phyloP scores from a whole-genome alignment of 2,113 vertebrate species.

The Cynopterus brachyotis region DNA sequence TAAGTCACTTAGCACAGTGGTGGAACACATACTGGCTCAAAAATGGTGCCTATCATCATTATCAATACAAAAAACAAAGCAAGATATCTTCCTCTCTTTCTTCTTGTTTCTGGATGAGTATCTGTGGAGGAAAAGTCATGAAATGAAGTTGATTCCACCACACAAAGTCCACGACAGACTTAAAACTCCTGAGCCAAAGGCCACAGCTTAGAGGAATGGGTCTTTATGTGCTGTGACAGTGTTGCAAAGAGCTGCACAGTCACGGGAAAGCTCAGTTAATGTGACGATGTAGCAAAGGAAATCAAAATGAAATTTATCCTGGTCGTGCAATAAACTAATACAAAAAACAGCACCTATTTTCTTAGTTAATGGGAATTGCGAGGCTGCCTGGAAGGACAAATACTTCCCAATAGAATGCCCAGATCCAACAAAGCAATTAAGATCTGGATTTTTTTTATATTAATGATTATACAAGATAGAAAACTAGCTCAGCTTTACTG shows the following conservation, averaged over 20 bases:
- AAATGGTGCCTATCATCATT: neutral
- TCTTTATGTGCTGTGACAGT: accelerated
- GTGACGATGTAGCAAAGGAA: neutral
- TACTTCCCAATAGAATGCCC: neutral
- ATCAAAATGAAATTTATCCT: constrained; percentile 10
- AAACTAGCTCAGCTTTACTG: neutral
- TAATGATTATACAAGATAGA: neutral
- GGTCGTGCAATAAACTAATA: neutral
- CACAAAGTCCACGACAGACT: neutral
- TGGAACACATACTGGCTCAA: neutral
- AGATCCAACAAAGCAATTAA: neutral
- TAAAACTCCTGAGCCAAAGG: neutral
- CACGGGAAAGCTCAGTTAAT: neutral
- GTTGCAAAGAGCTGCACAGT: neutral
- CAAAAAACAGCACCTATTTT: constrained; percentile 28
- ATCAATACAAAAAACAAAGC: neutral
- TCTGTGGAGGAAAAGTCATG: neutral
- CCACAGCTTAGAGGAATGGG: neutral
- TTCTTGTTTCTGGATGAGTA: neutral
- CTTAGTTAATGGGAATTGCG: neutral
- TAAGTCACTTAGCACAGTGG: neutral
- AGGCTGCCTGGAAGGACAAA: constrained; percentile 26
- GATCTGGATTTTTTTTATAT: neutral
- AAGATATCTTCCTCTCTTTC: neutral
- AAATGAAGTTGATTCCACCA: neutral